Conservation (phyloP, 2,797 vertebrate genomes). For the Bradypus variegatus region DNA sequence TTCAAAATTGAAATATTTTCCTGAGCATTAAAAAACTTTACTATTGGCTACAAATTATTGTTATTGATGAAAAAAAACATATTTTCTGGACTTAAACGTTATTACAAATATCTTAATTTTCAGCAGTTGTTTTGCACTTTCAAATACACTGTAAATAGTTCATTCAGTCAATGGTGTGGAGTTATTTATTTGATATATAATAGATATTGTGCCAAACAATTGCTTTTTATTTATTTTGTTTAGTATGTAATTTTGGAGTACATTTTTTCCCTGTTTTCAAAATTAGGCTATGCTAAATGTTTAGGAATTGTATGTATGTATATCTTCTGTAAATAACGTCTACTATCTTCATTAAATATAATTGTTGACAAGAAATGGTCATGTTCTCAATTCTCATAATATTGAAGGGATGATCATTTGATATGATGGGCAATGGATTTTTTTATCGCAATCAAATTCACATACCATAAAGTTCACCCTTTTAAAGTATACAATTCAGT, state of each 20-base stretch:
- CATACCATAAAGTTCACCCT: not conserved
- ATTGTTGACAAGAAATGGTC: slow-evolving; percentile 64
- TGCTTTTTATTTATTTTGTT: slow-evolving; percentile 84
- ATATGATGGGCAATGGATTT: not conserved
- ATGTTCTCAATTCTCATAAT: slow-evolving; percentile 57
- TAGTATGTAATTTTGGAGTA: slow-evolving; percentile 79
- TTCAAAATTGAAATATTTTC: slow-evolving; percentile 72
- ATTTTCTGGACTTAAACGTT: slow-evolving; percentile 71
- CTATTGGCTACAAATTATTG: slow-evolving; percentile 66
- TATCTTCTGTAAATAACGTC: slow-evolving; percentile 76
- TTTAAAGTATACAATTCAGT: not conserved
- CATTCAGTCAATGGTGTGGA: slow-evolving; percentile 63
- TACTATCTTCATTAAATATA: slow-evolving; percentile 75
- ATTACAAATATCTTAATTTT: slow-evolving; percentile 72
- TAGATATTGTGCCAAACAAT: slow-evolving; percentile 81
- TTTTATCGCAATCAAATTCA: slow-evolving; percentile 21
- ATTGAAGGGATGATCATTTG: slow-evolving; percentile 26
- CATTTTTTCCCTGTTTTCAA: slow-evolving; percentile 72
- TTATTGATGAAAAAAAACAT: slow-evolving; percentile 61
- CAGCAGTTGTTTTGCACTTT: slow-evolving; percentile 76
- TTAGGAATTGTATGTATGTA: slow-evolving; percentile 71
- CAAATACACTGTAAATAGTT: slow-evolving; percentile 80
- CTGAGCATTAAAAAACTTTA: slow-evolving; percentile 71
- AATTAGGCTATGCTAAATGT: slow-evolving; percentile 73
- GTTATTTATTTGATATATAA: slow-evolving; percentile 77